Percentiles rank a stretch among this genome's conserved stretches.
phyloP scores from a whole-genome alignment of 2,888 invertebrate genomes.

The Epinotia ramella region DNA sequence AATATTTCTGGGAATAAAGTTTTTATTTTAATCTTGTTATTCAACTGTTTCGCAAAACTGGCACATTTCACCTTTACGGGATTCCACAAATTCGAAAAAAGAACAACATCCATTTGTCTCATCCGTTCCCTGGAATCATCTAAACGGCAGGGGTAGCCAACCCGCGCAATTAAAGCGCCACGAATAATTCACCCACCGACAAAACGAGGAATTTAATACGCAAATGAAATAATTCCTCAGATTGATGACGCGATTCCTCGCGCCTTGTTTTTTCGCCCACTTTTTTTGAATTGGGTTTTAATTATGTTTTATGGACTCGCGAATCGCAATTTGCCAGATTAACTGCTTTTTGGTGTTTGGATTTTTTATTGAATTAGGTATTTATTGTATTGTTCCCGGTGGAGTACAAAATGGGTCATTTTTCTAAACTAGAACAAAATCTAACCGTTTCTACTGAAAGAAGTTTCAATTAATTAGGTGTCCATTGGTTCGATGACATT shows the following conservation, averaged over 20 bases:
- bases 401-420: conserved; percentile 48
- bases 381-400: conserved; percentile 37
- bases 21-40: not conserved
- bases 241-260: conserved; percentile 76
- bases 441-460: no score
- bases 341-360: conserved; percentile 64
- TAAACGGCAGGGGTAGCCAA: conserved; percentile 72
- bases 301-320: conserved; percentile 82
- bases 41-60: conserved; percentile 8
- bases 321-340: conserved; percentile 81
- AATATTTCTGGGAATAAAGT: no score
- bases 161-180: conserved; percentile 78
- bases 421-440: no score
- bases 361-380: conserved; percentile 28
- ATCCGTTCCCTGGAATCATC: conserved; percentile 49
- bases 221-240: conserved; percentile 84
- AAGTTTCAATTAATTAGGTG: no score
- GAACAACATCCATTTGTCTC: conserved; percentile 40
- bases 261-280: conserved; percentile 65
- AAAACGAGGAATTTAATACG: conserved; percentile 84
- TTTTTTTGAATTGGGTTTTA: conserved; percentile 79
- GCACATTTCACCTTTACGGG: not conserved
- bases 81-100: conserved; percentile 37
- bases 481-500: no score
- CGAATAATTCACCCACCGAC: conserved; percentile 81